Evolutionary conservation across 2,888 invertebrate species (phyloP).

Genomic region (Morpho helenor): DNA sequence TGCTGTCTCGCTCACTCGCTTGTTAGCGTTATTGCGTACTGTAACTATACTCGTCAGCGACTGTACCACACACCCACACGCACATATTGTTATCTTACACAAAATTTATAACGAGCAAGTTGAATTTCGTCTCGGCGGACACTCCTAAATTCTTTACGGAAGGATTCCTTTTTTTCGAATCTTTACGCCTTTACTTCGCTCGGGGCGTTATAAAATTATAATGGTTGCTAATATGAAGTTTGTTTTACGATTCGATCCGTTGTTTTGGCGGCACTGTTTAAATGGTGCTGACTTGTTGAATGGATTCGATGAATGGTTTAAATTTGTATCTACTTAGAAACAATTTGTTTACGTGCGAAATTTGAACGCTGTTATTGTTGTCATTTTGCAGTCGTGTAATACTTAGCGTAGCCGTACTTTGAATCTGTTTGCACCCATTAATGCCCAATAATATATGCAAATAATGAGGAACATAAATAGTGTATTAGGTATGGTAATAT

Average conservation of each 20-base stretch:
- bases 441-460: too few relatives aligned
- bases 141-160: slow-evolving; percentile 76
- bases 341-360: slow-evolving; percentile 22
- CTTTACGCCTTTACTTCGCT: slow-evolving; percentile 48
- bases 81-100: slow-evolving; percentile 76
- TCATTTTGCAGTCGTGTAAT: slow-evolving; percentile 1
- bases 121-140: slow-evolving; percentile 68
- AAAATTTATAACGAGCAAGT: slow-evolving; percentile 77
- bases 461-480: too few relatives aligned
- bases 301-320: slow-evolving; percentile 36
- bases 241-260: slow-evolving; percentile 51
- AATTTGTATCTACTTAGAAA: slow-evolving; percentile 20
- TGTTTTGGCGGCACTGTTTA: slow-evolving; percentile 58
- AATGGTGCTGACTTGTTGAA: slow-evolving; percentile 41
- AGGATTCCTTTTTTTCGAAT: slow-evolving; percentile 61
- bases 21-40: slow-evolving; percentile 79
- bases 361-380: slow-evolving; percentile 16
- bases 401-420: too few relatives aligned
- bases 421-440: too few relatives aligned
- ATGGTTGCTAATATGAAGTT: slow-evolving; percentile 49
- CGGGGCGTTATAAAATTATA: slow-evolving; percentile 61
- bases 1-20: slow-evolving; percentile 61
- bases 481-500: too few relatives aligned
- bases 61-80: slow-evolving; percentile 74
- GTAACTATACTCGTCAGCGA: slow-evolving; percentile 77